phyloP scores from a whole-genome alignment of 2,888 invertebrate species.

The Thysanoteuthis rhombus region DNA sequence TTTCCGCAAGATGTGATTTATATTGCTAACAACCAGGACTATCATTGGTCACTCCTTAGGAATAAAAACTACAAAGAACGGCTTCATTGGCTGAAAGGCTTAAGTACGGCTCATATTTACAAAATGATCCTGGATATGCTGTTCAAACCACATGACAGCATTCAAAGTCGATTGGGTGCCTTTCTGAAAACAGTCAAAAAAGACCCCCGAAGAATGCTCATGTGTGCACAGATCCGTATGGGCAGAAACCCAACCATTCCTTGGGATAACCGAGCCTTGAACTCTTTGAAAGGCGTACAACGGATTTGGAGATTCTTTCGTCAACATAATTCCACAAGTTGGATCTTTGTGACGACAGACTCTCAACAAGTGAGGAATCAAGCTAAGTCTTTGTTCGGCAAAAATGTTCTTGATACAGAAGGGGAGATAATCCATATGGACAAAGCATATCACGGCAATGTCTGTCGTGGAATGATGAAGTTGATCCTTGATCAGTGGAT shows the following conservation, averaged over 20 bases:
- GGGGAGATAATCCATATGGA: slow-evolving; percentile 25
- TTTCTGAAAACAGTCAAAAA: background rate
- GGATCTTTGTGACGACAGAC: slow-evolving; percentile 25
- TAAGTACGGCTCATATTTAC: background rate
- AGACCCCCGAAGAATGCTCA: background rate
- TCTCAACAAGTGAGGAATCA: background rate
- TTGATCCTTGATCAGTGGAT: background rate
- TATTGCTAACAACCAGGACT: background rate
- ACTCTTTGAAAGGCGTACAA: background rate
- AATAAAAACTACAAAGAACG: background rate
- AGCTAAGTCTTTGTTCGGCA: background rate
- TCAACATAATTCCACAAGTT: background rate
- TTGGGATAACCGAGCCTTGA: background rate
- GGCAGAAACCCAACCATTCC: background rate
- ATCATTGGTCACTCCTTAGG: background rate
- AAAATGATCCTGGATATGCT: background rate
- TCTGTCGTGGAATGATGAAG: background rate
- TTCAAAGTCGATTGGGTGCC: background rate
- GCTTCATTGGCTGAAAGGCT: background rate
- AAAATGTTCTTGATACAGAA: background rate
- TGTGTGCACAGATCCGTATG: background rate
- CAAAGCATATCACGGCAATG: background rate
- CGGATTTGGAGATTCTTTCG: background rate
- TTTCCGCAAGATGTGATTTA: background rate
- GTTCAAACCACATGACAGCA: background rate